Evolutionary conservation across 2,797 vertebrate genomes (phyloP), one percentile per base, ranked within the genome.

Genomic region (Sebastes aleutianus): DNA sequence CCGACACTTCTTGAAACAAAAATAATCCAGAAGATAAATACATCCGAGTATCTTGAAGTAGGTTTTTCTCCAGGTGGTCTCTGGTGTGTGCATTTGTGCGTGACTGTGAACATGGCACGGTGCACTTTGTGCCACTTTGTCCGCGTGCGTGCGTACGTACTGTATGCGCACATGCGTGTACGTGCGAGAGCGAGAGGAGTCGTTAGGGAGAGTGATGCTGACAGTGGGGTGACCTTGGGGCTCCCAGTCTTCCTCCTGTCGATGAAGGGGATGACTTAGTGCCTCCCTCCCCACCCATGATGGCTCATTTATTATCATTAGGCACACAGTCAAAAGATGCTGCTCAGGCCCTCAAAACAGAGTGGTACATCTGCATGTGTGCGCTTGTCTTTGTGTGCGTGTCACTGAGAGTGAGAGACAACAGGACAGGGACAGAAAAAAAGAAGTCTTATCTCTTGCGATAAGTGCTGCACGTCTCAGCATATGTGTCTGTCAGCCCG

Each of bases 301-400:
- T 94, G 95, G 96, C 89, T 92, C 93, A 96, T 96, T 95, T 94
- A 79, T 96, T 97, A 95, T 96, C 91, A 96, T 97, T 97, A 97
- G 80, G 85, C 90, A 95, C 86, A 91, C 91, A 95, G 94, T 94
- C 90, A 91, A 89, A 94, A 94, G 94, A 95, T 90, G 94, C 89
- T 92, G 85, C 95, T 90, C 90, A 72, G 90, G 83, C 85, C 91
- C 88, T 87, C 82, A 92, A 90, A 91, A 91, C 91, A 47, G 81
- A 91, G 89, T 62, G 26, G 70, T 83, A 36, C 22, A 59, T 87
- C 77, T 82, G 76, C 27, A 62, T 84, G 50, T 53, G 82, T 75
- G 75, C 2, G 13, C 57, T 36, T 34, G 29, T 59, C 14, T 57
- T 3, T 50, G 14, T 22, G 24, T 50, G 76, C 32, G 27, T 71